Evolutionary conservation across 2,888 invertebrate genomes (phyloP).

Genomic region (Andrena haemorrhoa): DNA sequence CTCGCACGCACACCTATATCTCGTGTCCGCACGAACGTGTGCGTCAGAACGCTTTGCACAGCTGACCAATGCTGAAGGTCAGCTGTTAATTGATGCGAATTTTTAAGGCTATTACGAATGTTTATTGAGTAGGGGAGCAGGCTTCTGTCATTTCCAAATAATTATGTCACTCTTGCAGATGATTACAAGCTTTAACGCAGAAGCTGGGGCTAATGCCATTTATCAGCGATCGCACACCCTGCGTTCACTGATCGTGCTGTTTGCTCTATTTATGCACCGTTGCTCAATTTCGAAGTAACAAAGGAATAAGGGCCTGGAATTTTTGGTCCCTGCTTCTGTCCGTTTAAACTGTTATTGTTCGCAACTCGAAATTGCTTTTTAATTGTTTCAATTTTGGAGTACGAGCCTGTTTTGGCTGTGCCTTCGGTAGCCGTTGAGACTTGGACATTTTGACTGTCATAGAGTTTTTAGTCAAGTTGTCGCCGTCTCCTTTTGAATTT

Average conservation of each 20-base stretch:
- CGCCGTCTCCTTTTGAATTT: no score
- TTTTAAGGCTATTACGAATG: slow-evolving; percentile 42
- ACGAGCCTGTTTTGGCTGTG: no score
- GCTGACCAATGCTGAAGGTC: slow-evolving; percentile 74
- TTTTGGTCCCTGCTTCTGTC: no score
- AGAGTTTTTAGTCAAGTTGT: no score
- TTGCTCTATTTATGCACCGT: slow-evolving; percentile 18
- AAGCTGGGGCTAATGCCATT: not conserved
- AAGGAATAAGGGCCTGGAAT: not conserved
- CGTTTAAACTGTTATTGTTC: not conserved
- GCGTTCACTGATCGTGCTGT: not conserved
- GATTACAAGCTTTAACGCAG: no score
- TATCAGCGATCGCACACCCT: not conserved
- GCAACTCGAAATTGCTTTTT: not conserved
- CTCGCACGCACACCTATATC: slow-evolving; percentile 8
- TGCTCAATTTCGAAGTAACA: not conserved
- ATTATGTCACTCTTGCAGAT: slow-evolving; percentile 17
- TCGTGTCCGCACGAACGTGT: slow-evolving; percentile 33
- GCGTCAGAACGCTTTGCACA: slow-evolving; percentile 62
- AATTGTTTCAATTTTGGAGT: no score
- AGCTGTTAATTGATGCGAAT: slow-evolving; percentile 68
- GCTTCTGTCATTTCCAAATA: not conserved
- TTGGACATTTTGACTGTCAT: no score
- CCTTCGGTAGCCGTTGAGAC: no score
- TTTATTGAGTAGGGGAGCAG: slow-evolving; percentile 38